Base-by-base conservation (phyloP, 2,113 vertebrate species). In the Arizona elegans region DNA sequence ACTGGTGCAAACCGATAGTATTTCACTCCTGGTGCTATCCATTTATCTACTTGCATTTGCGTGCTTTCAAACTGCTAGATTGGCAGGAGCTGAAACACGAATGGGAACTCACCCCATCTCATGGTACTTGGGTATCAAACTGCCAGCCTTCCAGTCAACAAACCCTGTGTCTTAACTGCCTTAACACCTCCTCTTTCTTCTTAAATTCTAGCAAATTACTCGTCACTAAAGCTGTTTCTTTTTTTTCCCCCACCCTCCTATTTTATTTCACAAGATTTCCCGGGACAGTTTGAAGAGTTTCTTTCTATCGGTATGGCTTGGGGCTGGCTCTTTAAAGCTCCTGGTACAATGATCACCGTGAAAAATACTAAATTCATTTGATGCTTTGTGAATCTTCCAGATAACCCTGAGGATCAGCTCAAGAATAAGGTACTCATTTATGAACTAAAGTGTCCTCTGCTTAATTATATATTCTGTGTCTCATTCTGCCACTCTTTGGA, bases 171-270 rank as follows among this genome's bases (percentile, higher is more conserved):
- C 12, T 70, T n/a, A n/a, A 33, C 4, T 29, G n/a, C 12, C 62
- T 47, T 47, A 47, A 90, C 94, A 97, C 96, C 96, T 96, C 96
- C 90, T 93, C 96, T 96, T 97, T 96, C 97, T 95, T 97, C 93
- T 93, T 89, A 97, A 96, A 97, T 97, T 97, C 93, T 94, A 96
- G 29, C 91, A 97, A 94, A 96, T 93, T 87, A 97, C 88, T 88
- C 94, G 96, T 96, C 56, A 93, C 94, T 95, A 94, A 96, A 96
- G 91, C 95, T 90, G 70, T 96, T 97, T 91, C 93, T 95, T 92
- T 93, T 87, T 92, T 47, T 47, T 47, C 55, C 93, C 23, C 56
- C 94, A n/a, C 33, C 33, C 21, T 91, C 91, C 94, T 59, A 92
- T 43, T 94, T 96, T 92, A 91, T 75, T 89, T 15, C 24, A 47